Base-by-base conservation (phyloP, 2,888 invertebrate species). In the Oasisia sp. region DNA sequence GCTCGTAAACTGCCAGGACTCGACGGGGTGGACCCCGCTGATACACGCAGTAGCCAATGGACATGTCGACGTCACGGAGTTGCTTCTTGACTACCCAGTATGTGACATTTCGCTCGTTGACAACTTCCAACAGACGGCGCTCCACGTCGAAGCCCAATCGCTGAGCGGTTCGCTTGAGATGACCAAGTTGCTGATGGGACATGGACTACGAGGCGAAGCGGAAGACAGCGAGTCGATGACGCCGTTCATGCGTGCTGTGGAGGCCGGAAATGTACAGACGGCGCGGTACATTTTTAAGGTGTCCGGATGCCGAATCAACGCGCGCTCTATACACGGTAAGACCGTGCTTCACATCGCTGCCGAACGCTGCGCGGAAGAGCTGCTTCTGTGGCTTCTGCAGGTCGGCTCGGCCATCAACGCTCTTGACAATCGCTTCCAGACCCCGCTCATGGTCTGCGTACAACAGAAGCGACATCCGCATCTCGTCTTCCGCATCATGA, bases 401-500 rank as follows among this genome's bases (percentile, higher is more conserved):
- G 32, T 93, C 4, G 92, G 93, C 32, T 91, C 91, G n/a, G 27
- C 90, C 56, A 90, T 92, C 32, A 92, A 92, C 56, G 91, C 91
- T 8, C 90, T 92, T 56, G 50, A 92, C n/a, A 56, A 89, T 32
- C 32, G n/a, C 89, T 74, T 74, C 27, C 92, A 93, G 32, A 93
- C 93, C 5, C 92, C 93, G 7, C 90, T 93, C 44, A 93, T 93
- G 93, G n/a, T 92, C 19, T 91, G 92, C 89, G 92, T 93, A 1
- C 91, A 92, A 90, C 58, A 89, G 90, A 89, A 91, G n/a, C 90
- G 32, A 56, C 38, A 44, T 4, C 92, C 93, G 4, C 91, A 92
- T 38, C 91, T 45, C 27, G 89, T 93, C 14, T 92, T 92, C 89
- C 91, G 90, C 32, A 90, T 93, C 91, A 93, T 93, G 92, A 92